Base-by-base conservation (phyloP, 2,888 invertebrate species). In the Autographa pulchrina region DNA sequence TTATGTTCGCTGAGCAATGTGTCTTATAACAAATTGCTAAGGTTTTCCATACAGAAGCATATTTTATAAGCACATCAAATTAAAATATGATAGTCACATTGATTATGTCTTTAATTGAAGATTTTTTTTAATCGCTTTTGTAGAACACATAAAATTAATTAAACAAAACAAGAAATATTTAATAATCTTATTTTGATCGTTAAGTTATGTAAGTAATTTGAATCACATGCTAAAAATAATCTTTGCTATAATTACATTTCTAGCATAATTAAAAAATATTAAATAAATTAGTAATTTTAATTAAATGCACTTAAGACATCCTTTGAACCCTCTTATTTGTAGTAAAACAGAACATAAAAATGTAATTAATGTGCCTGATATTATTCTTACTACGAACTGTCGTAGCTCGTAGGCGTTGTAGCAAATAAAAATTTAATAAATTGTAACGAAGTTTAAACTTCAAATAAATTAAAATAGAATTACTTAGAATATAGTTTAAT, bases 391-490 rank as follows among this genome's bases (percentile, higher is more conserved):
- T 65, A 66, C 78, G 63, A 25, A 9, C 16, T 54, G 8, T 79
- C 66, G 72, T 79, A 79, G 70, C 79, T 43, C 79, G 77, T 77
- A 78, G 71, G 11, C 41, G 11, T 5, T 65, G 77, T 77, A 77
- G 78, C 75, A 71, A 35, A 62, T 65, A 25, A 56, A 13, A 13
- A 56, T 54, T 11, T 25, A 56, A 25, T 5, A 25, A 56, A 56
- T 56, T 9, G 54, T 25, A 11, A 56, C 4, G 54, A 20, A 56
- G 9, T 56, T 13, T 13, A 56, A 56, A 25, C 25, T 25, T 56
- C 14, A 25, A 25, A 3, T 25, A 5, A 20, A 13, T 20, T 18
- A 13, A 0, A 13, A 56, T 20, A 18, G 3, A 54, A 20, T 20
- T 9, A 3, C 9, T 56, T 25, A 4, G 11, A 56, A 56, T 9